Evolutionary conservation across 1,140 invertebrate species (phyloP).

Genomic region (Drosophila pectinifera): DNA sequence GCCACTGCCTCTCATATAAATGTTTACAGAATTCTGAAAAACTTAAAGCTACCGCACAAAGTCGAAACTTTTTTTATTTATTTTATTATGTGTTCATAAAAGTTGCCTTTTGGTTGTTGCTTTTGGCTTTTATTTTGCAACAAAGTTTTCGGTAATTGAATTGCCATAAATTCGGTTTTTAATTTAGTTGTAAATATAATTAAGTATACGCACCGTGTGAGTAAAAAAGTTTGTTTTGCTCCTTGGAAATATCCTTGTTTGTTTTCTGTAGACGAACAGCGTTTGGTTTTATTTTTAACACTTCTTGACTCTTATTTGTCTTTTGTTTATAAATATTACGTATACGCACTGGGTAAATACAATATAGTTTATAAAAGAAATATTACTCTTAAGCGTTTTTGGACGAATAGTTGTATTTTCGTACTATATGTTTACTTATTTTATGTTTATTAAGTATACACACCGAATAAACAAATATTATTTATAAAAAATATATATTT

Average conservation of each 20-base stretch:
- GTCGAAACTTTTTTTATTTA: slow-evolving; percentile 39
- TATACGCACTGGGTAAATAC: slow-evolving; percentile 10
- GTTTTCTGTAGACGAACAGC: background rate
- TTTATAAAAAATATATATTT: slow-evolving; percentile 10
- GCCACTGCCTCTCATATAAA: slow-evolving; percentile 36
- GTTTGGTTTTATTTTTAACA: background rate
- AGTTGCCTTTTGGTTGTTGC: background rate
- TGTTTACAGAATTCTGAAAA: slow-evolving; percentile 50
- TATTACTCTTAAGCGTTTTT: background rate
- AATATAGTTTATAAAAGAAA: background rate
- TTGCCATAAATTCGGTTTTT: slow-evolving; percentile 47
- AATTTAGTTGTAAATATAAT: slow-evolving; percentile 36
- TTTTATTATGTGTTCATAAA: slow-evolving; percentile 56
- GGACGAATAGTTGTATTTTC: background rate
- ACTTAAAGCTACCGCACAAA: slow-evolving; percentile 10
- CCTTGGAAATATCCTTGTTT: background rate
- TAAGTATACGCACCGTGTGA: slow-evolving; percentile 71
- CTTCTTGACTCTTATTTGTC: background rate
- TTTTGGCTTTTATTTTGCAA: slow-evolving; percentile 16
- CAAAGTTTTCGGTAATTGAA: slow-evolving; percentile 17
- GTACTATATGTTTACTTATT: background rate
- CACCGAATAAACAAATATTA: slow-evolving; percentile 2
- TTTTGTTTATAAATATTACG: slow-evolving; percentile 10
- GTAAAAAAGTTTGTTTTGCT: slow-evolving; percentile 13
- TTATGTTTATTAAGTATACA: background rate